phyloP scores from a whole-genome alignment of 2,888 invertebrate species.

The Sturmia bella region DNA sequence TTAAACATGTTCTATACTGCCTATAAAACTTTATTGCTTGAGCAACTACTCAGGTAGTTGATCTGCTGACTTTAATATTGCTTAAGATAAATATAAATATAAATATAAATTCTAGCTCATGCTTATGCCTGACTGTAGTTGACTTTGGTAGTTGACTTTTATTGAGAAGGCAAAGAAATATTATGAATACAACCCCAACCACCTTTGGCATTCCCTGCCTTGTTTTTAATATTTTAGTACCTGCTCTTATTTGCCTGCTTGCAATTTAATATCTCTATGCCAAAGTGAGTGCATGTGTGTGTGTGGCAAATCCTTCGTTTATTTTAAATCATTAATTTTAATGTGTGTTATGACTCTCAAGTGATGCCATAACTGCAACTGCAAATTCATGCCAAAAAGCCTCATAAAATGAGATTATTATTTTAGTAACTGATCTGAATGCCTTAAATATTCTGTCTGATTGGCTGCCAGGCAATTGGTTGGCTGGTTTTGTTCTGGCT shows the following conservation, averaged over 20 bases:
- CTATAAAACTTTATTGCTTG: no score
- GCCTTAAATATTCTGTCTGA: not conserved
- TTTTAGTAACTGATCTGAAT: conserved; percentile 25
- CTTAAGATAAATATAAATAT: no score
- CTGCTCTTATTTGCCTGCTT: not conserved
- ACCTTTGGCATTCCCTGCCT: no score
- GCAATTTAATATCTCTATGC: not conserved
- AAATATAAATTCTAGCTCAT: no score
- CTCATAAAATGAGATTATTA: conserved; percentile 28
- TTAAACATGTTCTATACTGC: no score
- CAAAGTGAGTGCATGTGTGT: not conserved
- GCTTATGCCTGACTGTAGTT: no score
- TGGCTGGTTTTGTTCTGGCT: conserved; percentile 9
- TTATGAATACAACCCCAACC: no score
- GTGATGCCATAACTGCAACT: conserved; percentile 40
- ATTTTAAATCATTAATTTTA: conserved; percentile 47
- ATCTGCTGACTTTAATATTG: no score
- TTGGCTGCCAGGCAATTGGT: not conserved
- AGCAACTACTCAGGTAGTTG: no score
- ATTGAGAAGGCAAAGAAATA: no score
- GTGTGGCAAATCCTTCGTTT: not conserved
- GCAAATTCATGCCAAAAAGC: not conserved
- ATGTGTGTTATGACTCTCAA: conserved; percentile 51
- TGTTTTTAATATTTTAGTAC: not conserved
- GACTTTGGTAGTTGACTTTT: no score